Evolutionary conservation across 2,888 invertebrate genomes (phyloP).

Genomic region (Vesta saturnalis): DNA sequence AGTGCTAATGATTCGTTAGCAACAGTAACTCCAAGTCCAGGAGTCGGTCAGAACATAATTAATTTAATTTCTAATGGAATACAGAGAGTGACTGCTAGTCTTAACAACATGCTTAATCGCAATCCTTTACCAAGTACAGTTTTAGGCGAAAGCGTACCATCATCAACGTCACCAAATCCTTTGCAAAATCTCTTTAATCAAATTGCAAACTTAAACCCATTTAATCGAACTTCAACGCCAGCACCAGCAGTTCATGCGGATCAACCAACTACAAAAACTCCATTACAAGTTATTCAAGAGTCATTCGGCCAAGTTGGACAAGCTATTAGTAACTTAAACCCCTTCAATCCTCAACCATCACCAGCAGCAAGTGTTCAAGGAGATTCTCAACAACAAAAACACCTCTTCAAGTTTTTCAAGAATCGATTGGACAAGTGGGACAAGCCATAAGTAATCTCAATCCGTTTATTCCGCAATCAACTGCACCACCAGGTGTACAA

Average conservation of each 20-base stretch:
- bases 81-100: constrained; percentile 12
- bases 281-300: constrained; percentile 34
- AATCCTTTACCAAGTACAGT: constrained; percentile 6
- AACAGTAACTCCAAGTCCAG: not conserved
- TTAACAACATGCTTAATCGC: constrained; percentile 15
- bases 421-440: constrained; percentile 30
- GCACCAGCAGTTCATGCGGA: constrained; percentile 35
- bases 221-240: constrained; percentile 31
- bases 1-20: not conserved
- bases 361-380: constrained; percentile 36
- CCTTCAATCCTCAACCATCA: constrained; percentile 38
- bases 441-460: constrained; percentile 32
- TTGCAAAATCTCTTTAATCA: constrained; percentile 20
- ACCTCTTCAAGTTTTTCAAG: constrained; percentile 36
- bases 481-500: not conserved
- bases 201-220: constrained; percentile 36
- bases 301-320: constrained; percentile 28
- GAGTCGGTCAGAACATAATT: constrained; percentile 18
- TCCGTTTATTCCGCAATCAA: constrained; percentile 27
- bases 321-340: constrained; percentile 37
- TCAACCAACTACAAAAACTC: constrained; percentile 30
- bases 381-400: constrained; percentile 33
- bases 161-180: constrained; percentile 26
- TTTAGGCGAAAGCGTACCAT: constrained; percentile 16
- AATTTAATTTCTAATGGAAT: constrained; percentile 11